Evolutionary conservation across 2,113 vertebrate genomes (phyloP), one percentile per base, ranked within the genome.

Genomic region (Mesitornis unicolor): DNA sequence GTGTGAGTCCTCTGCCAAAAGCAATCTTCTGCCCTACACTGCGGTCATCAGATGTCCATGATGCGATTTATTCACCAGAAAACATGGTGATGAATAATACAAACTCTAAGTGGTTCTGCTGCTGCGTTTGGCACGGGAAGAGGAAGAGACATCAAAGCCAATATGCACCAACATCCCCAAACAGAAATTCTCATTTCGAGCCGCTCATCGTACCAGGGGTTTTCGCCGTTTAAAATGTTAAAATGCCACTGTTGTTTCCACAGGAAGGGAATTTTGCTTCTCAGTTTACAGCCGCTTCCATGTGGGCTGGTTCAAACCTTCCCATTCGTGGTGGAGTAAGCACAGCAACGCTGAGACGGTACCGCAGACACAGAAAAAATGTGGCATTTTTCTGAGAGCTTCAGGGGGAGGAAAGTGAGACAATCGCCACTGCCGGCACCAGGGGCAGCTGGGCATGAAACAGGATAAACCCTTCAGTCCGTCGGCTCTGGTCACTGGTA

Each of bases 351-450:
- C 57, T 12, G 59, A 24, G 48, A 11, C 21, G 21, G 17, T 33
- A 10, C 64, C 7, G 17, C 59, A 17, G 20, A 2, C 40, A 22
- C 15, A 0, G 0, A 12, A 48, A n/a, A 11, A 35, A 35, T 26
- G 7, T 7, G n/a, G 61, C 67, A 28, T 29, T 57, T 42, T n/a
- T 33, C 10, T 3, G 45, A 75, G 51, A 36, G 10, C 63, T 64
- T 18, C 53, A 26, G 20, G 16, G n/a, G 28, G 16, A 50, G 18
- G 21, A 15, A 16, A 16, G 21, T 2, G 38, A 87, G 38, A 22
- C 21, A 18, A 17, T 24, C n/a, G 35, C 17, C 1, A 5, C 11
- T 69, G 67, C 40, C 21, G 14, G 59, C 59, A 40, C 60, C 24
- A 40, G 26, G n/a, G 13, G 10, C 11, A 3, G 9, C 68, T 53